Conservation (phyloP, 2,113 vertebrate genomes). For the Pomatostomus ruficeps region DNA sequence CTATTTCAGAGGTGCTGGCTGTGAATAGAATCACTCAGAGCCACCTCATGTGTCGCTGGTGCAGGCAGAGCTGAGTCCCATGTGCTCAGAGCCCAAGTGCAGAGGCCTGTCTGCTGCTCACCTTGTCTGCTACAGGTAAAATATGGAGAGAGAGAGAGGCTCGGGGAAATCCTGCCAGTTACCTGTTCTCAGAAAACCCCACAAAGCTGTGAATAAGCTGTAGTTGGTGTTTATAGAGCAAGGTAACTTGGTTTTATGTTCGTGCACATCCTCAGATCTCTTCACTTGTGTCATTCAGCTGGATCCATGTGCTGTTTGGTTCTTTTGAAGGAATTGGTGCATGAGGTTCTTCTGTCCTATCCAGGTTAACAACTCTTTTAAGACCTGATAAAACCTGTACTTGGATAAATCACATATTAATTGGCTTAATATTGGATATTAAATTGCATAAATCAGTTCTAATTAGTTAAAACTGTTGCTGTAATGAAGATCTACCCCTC, state of each 20-base stretch:
- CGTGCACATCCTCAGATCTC: rapidly evolving
- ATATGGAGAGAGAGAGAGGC: not conserved
- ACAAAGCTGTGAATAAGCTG: not conserved
- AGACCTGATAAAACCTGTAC: not conserved
- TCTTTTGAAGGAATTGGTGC: not conserved
- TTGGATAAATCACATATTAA: not conserved
- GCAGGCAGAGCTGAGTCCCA: rapidly evolving
- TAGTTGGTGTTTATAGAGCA: not conserved
- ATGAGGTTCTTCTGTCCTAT: not conserved
- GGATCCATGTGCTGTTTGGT: not conserved
- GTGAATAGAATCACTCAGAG: not conserved
- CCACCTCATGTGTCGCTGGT: rapidly evolving
- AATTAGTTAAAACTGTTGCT: not conserved
- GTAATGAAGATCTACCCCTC: not conserved
- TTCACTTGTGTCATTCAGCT: not conserved
- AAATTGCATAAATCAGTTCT: not conserved
- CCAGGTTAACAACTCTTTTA: not conserved
- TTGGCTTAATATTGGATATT: not conserved
- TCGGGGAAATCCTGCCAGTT: rapidly evolving
- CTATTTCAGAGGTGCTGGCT: not conserved
- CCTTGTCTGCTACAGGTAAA: not conserved
- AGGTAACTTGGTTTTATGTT: not conserved
- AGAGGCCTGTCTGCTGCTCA: too few species aligned
- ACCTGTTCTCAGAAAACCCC: not conserved
- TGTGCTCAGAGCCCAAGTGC: not conserved